Evolutionary conservation across 2,797 vertebrate species (phyloP).

Genomic region (Clarias fuscus): DNA sequence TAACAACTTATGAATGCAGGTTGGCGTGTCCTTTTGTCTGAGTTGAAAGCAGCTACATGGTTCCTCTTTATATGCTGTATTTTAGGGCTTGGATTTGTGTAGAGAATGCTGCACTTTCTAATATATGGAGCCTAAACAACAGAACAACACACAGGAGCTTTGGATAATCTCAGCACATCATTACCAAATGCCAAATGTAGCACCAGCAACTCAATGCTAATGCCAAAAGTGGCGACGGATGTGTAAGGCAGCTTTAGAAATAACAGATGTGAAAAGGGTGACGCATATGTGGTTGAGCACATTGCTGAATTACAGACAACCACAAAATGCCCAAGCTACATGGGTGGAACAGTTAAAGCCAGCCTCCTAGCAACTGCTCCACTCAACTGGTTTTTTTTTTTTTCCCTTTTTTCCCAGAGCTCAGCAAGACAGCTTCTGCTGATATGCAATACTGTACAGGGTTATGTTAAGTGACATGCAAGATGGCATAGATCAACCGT

Average conservation of each 20-base stretch:
- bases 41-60: not conserved
- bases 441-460: not conserved
- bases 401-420: not conserved
- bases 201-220: conserved; percentile 39
- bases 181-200: conserved; percentile 41
- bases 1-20: not conserved
- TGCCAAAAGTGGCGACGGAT: conserved; percentile 46
- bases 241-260: conserved; percentile 43
- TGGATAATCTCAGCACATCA: conserved; percentile 26
- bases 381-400: conserved; percentile 28
- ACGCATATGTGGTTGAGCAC: conserved; percentile 57
- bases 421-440: conserved; percentile 42
- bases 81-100: not conserved
- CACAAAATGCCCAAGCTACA: conserved; percentile 62
- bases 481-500: not conserved
- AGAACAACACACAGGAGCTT: not conserved
- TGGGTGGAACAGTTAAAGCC: conserved; percentile 51
- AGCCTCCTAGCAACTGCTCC: conserved; percentile 51
- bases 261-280: conserved; percentile 62
- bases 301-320: conserved; percentile 50
- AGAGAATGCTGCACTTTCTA: not conserved
- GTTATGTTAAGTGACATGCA: not conserved
- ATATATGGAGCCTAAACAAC: not conserved
- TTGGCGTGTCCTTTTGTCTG: not conserved
- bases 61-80: not conserved